These are phyloP conservation scores for Nyctereutes procyonoides DNA, from an alignment of 2,113 vertebrate species.

Conservation along the genomic window DNA sequence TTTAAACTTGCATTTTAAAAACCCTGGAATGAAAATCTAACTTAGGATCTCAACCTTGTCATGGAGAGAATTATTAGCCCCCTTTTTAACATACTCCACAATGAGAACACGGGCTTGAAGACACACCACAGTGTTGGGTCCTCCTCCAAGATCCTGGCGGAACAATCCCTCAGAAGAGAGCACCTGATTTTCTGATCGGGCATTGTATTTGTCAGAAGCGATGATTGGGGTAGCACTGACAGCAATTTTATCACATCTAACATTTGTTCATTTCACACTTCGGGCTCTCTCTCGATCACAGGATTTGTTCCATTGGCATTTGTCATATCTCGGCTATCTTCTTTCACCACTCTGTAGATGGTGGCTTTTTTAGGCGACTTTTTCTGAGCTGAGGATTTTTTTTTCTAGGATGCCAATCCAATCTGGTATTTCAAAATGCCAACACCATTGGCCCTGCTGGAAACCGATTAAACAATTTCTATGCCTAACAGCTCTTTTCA, in stretches of 20 bases:
- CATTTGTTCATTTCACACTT: slow-evolving; percentile 70
- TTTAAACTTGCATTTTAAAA: slow-evolving; percentile 62
- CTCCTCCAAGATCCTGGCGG: background rate
- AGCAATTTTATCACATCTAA: slow-evolving; percentile 61
- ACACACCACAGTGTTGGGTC: fast-evolving
- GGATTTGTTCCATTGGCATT: slow-evolving; percentile 68
- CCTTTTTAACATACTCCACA: background rate
- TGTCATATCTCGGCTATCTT: slow-evolving; percentile 77
- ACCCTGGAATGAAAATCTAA: background rate
- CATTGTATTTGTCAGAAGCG: slow-evolving; percentile 56
- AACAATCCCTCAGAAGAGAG: background rate
- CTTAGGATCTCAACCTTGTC: background rate
- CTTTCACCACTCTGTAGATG: slow-evolving; percentile 71
- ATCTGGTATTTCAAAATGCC: slow-evolving; percentile 73
- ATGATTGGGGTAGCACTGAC: slow-evolving; percentile 51
- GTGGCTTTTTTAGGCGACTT: slow-evolving; percentile 75
- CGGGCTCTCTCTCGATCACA: slow-evolving; percentile 55
- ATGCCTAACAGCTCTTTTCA: slow-evolving; percentile 82
- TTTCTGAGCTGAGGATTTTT: slow-evolving; percentile 69
- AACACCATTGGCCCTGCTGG: slow-evolving; percentile 78
- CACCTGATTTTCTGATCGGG: background rate
- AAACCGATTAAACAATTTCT: slow-evolving; percentile 79
- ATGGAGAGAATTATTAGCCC: background rate
- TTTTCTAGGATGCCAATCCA: slow-evolving; percentile 78
- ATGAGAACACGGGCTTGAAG: background rate